Base-by-base conservation (phyloP, 2,113 vertebrate genomes). In the Coptodon bakossiorum region DNA sequence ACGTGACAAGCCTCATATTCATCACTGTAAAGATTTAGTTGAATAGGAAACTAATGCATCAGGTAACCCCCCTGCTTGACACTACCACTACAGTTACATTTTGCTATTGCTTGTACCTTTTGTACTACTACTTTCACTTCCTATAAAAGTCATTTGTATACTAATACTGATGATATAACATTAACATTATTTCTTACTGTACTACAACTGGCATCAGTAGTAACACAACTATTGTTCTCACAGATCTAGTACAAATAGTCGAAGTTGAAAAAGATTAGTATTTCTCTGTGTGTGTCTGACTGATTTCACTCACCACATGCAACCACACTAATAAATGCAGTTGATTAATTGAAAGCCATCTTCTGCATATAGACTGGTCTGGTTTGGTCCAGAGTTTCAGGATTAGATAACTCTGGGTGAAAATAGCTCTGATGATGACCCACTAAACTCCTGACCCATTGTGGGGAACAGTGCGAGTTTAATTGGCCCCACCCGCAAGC, bases 391-490 rank as follows among this genome's bases (percentile, higher is more conserved):
- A 1, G 63, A 85, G 83, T 68, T 76, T 83, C 73, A 56, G 80
- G 90, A 95, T 94, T 93, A 94, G 91, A 92, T 95, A 94, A 96
- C 93, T 88, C 45, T n/a, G 56, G 68, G 88, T 79, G 83, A 88
- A 83, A 87, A 80, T 83, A 63, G 31, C 78, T 17, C 89, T 11
- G 73, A 71, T 54, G 85, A 86, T 95, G 96, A 96, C 96, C 96
- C 94, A 96, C 94, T 96, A 96, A 96, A 97, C 96, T 96, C 91
- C 92, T 95, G 95, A 97, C 94, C 96, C 90, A 84, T 57, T 84
- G 88, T 89, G 86, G 83, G 90, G 93, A 95, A 94, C 93, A 93
- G 95, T 95, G 94, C 90, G 68, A 92, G 89, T 96, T 95, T 96
- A 96, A 95, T 95, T 95, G 94, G 93, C 94, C 93, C 91, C 87